Base-by-base conservation (phyloP, 1,140 invertebrate species). In the Diabrotica undecimpunctata region DNA sequence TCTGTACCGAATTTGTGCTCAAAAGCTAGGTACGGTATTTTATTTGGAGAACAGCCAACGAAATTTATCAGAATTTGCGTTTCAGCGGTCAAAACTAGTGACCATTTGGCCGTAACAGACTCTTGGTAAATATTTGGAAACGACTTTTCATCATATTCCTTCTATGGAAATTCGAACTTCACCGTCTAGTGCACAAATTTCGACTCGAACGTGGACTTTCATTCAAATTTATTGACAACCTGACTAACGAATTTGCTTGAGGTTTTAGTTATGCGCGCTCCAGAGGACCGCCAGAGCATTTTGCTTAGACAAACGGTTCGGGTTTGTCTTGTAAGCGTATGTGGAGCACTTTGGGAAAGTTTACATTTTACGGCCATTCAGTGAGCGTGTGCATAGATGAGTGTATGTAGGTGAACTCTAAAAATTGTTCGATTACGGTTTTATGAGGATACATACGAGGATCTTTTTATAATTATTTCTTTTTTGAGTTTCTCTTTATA, bases 141-240 rank as follows among this genome's bases (percentile, higher is more conserved):
- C 41, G 41, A 46, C 41, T 46, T 46, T 46, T 46, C 41, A 46
- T 46, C 41, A 46, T 46, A 46, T 46, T 46, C 41, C 41, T 46
- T 46, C 41, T 46, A 46, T 46, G 41, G 41, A 46, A 46, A 46
- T 46, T 46, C 41, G 41, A 46, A 46, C 41, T 46, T 46, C n/a
- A 8, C 41, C 41, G 41, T 46, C 41, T 46, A 46, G 41, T 46
- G 41, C 8, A 46, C 41, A 46, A 10, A 46, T 46, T 46, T 46
- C 41, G 41, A 46, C 41, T 46, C 25, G n/a, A 46, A 46, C n/a
- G 41, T 46, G 41, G 41, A 46, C 41, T 2, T n/a, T 46, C 41
- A 46, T 46, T 46, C 41, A 46, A 46, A 46, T 46, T 46, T 46
- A 46, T 46, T 46, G 41, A 46, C 41, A 46, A 46, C 41, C 41